Evolutionary conservation across 2,888 invertebrate genomes (phyloP), one percentile per base, ranked within the genome.

Genomic region (Odontothrips loti): DNA sequence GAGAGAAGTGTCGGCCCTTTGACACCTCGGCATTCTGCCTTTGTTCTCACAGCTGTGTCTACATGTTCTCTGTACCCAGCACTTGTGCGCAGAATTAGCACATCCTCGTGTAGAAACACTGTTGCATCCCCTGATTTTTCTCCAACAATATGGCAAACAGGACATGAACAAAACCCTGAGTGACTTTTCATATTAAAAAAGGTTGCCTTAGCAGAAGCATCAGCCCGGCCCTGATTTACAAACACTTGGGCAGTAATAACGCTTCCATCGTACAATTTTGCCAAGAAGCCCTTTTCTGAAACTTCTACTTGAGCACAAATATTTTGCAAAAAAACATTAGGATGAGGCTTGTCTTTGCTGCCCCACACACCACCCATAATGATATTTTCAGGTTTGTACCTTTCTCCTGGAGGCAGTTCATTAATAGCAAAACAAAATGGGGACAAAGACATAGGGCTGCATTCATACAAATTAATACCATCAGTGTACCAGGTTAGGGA

Each of bases 81-180:
- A 20, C 1, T 9, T n/a, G 63, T n/a, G 1, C 63, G 15, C 1
- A 3, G n/a, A n/a, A n/a, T n/a, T 6, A n/a, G 20, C 9, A 63
- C 9, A 20, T 63, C n/a, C n/a, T 63, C 9, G n/a, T 63, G 63
- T n/a, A n/a, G 63, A 63, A 63, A 63, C n/a, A 63, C 63, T n/a
- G n/a, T 63, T 17, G n/a, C 63, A 63, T 63, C n/a, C n/a, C n/a
- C 63, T n/a, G 63, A 63, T n/a, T 63, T 63, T 20, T 63, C 63
- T 15, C 63, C 63, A 11, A 15, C 20, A 15, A 63, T 15, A 20
- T 15, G 20, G 20, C 63, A 63, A 6, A 15, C 6, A 6, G 63
- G 63, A 20, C 63, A 63, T 20, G 63, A 63, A 20, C 11, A 63
- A 63, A 15, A 63, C 6, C 15, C 63, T 15, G 15, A 6, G 20